Evolutionary conservation across 2,113 vertebrate species (phyloP).

Genomic region (Dinomys branickii): DNA sequence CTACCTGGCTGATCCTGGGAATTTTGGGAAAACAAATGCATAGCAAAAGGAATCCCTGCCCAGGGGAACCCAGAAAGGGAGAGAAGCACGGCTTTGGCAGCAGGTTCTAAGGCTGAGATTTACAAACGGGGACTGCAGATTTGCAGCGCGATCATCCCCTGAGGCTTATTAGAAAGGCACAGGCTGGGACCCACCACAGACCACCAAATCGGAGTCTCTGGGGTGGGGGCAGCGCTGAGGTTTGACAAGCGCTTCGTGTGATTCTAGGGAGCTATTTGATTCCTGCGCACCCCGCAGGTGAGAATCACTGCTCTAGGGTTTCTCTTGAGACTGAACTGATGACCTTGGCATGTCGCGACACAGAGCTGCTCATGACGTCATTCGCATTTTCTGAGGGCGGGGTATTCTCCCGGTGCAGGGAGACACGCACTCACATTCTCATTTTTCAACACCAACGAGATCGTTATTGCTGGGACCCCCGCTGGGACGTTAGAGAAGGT

Average conservation of each 20-base stretch:
- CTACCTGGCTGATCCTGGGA: neutral
- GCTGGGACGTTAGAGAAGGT: neutral
- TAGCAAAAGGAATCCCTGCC: neutral
- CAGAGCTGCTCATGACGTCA: neutral
- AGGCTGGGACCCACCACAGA: neutral
- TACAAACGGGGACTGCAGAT: neutral
- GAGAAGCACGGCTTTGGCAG: too few species aligned
- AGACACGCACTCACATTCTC: too few species aligned
- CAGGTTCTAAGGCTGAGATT: fast-evolving
- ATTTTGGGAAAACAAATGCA: neutral
- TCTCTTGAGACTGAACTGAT: neutral
- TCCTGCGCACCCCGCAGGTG: neutral
- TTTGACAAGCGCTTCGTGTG: neutral
- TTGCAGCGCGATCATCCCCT: neutral
- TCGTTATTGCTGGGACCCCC: neutral
- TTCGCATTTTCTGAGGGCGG: neutral
- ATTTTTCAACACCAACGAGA: neutral
- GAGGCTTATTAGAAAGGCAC: too few species aligned
- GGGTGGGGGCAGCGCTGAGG: too few species aligned
- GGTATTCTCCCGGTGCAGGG: too few species aligned
- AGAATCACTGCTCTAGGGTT: neutral
- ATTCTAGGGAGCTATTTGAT: neutral
- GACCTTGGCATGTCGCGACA: neutral
- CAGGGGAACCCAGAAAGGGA: too few species aligned
- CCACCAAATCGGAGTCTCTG: neutral